These are phyloP conservation scores for Nineta flava DNA, from an alignment of 2,888 invertebrate genomes.

Conservation along the genomic window DNA sequence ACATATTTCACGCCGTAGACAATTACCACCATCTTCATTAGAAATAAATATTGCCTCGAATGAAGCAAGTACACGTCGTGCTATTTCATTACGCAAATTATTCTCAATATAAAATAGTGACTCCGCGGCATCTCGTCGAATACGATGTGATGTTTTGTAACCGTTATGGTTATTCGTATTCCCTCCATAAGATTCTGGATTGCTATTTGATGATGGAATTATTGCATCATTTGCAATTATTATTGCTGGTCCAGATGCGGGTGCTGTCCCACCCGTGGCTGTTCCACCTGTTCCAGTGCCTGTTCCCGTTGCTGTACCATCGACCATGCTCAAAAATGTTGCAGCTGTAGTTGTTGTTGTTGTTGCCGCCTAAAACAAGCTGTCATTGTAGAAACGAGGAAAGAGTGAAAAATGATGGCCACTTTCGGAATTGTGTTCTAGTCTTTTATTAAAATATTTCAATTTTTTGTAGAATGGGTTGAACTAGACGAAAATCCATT, in stretches of 20 bases:
- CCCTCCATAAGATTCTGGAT: not conserved
- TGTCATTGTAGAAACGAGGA: not conserved
- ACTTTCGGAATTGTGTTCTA: too few species aligned
- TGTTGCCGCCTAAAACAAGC: not conserved
- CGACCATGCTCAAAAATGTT: conserved; percentile 27
- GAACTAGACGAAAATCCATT: too few species aligned
- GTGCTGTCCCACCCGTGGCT: not conserved
- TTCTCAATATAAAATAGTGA: not conserved
- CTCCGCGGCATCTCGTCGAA: not conserved
- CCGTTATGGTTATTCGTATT: not conserved
- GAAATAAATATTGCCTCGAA: conserved; percentile 39
- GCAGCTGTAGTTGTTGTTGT: conserved; percentile 16
- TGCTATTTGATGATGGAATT: not conserved
- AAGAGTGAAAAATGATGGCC: not conserved
- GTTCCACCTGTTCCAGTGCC: conserved; percentile 4
- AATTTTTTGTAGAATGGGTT: too few species aligned
- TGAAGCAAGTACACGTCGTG: conserved; percentile 34
- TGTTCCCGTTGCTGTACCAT: conserved; percentile 10
- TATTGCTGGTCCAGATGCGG: conserved; percentile 6
- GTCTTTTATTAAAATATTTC: too few species aligned
- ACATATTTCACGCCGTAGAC: conserved; percentile 47
- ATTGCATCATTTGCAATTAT: not conserved
- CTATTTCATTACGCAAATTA: conserved; percentile 31
- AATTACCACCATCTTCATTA: conserved; percentile 34
- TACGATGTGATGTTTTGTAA: not conserved